Evolutionary conservation across 2,113 vertebrate species (phyloP), one percentile per base, ranked within the genome.

Genomic region (Sarotherodon lohbergeri): DNA sequence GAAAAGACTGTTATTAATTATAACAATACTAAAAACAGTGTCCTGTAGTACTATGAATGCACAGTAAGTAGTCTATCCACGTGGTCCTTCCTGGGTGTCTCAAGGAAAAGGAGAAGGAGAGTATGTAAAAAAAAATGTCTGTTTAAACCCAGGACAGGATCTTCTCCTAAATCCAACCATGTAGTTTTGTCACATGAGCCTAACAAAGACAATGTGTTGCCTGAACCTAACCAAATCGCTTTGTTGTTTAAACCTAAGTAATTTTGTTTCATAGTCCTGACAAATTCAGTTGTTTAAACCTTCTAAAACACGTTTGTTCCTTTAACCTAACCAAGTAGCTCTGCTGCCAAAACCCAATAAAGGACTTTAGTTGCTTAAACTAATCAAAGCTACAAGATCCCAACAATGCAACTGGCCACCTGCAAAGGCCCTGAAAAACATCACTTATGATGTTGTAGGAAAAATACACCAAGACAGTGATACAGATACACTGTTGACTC

Each of bases 41-140:
- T 39, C 6, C 34, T 39, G 61, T n/a, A 36, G 61, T 68, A 22
- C 19, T 13, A 4, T 12, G 36, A 7, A 12, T 22, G 19, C 61
- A 68, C 10, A 22, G 0, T 36, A n/a, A 63, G 9, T n/a, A 4
- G 59, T 63, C 29, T 10, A 11, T 39, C 34, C 17, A 19, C 17
- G 6, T 63, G 59, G 32, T 66, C 61, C 17, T 36, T 36, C 59
- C 9, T 63, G 17, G 32, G 17, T 19, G 4, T 39, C 17, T 27
- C 55, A 57, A 57, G 0, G 55, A 57, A 14, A 27, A 57, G 4
- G 4, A 56, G 54, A 24, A 7, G 54, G 0, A 24, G 0, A 7
- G 4, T 14, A 57, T 14, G 6, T 27, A 7, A 22, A n/a, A 16
- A 4, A 14, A 55, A 2, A 13, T 17, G 2, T 50, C 48, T 17